These are phyloP conservation scores for Meganola albula DNA, from an alignment of 2,888 invertebrate genomes.

Conservation along the genomic window DNA sequence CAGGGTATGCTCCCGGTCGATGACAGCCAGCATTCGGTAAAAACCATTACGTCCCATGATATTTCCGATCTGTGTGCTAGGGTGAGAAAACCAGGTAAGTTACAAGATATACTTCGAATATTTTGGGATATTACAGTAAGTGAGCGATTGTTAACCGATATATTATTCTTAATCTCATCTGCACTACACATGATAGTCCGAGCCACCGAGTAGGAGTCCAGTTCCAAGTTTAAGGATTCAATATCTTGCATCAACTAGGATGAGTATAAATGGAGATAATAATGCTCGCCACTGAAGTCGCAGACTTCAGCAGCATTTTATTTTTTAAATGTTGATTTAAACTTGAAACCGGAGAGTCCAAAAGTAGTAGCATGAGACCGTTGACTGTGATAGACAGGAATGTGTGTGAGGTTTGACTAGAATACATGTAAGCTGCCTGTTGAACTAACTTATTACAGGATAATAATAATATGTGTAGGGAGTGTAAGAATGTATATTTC, in stretches of 20 bases:
- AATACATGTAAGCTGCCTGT: background rate
- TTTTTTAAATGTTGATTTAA: background rate
- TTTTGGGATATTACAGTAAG: conserved; percentile 22
- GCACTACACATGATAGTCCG: background rate
- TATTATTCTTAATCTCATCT: background rate
- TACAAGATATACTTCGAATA: conserved; percentile 22
- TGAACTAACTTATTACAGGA: background rate
- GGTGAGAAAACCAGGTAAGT: conserved; percentile 14
- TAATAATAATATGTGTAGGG: background rate
- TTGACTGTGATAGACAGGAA: background rate
- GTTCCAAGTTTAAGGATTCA: background rate
- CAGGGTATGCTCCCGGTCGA: conserved; percentile 12
- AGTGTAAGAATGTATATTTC: background rate
- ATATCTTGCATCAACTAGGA: background rate
- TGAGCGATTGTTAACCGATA: background rate
- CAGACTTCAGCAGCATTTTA: background rate
- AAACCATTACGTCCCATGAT: conserved; percentile 21
- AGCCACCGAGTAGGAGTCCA: background rate
- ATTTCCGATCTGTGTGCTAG: conserved; percentile 13
- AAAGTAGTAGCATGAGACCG: background rate
- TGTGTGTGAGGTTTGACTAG: background rate
- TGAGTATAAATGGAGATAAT: background rate
- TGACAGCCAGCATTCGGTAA: conserved; percentile 24
- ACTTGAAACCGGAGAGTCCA: background rate
- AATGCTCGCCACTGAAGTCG: background rate